These are phyloP conservation scores for Callithrix jacchus DNA, from an alignment of 2,113 vertebrate species.

Conservation along the genomic window DNA sequence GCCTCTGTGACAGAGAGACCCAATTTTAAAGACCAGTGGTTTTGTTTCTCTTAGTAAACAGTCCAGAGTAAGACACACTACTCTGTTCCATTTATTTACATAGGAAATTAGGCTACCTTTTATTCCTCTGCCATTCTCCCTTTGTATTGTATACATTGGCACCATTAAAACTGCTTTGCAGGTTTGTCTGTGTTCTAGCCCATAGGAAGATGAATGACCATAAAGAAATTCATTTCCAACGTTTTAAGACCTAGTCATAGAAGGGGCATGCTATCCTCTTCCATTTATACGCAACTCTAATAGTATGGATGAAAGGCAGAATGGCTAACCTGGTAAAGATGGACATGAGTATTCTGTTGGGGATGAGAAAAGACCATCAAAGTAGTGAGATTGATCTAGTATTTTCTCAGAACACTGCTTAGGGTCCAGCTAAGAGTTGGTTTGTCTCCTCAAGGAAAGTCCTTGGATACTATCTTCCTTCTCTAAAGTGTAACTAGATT, in stretches of 20 bases:
- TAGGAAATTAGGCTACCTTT: background rate
- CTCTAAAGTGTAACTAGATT: background rate
- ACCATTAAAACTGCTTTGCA: background rate
- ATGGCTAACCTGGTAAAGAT: background rate
- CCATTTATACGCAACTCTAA: background rate
- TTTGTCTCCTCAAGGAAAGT: background rate
- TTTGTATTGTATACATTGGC: background rate
- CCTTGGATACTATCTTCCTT: background rate
- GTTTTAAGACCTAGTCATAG: background rate
- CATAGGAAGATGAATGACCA: background rate
- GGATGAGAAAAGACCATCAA: background rate
- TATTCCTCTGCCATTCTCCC: background rate
- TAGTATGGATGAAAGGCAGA: background rate
- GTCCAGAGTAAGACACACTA: background rate
- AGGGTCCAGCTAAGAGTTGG: background rate
- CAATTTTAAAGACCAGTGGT: background rate
- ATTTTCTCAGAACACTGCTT: background rate
- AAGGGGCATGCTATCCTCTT: background rate
- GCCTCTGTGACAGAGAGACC: background rate
- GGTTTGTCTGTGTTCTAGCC: background rate
- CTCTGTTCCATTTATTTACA: background rate
- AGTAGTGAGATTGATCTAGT: background rate
- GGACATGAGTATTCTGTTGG: rapidly evolving
- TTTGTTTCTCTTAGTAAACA: background rate
- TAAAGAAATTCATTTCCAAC: background rate